Base-by-base conservation (phyloP, 1,140 invertebrate genomes). In the Caenorhabditis latens region DNA sequence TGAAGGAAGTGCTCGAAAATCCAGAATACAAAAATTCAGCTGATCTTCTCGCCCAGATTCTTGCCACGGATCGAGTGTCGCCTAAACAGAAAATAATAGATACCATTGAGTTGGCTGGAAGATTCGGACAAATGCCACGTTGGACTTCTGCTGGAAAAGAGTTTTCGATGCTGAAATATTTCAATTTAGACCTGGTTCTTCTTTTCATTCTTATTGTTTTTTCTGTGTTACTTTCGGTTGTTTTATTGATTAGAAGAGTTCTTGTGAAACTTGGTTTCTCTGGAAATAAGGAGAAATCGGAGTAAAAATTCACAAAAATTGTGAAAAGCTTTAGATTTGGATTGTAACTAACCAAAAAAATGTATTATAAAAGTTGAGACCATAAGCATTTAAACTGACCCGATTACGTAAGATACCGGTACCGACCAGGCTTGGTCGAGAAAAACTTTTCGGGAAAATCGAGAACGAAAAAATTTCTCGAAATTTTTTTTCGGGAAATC, bases 1-100 rank as follows among this genome's bases (percentile, higher is more conserved):
- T 79, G 19, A 79, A 79, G 50, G 71, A 79, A 79, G 71, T 79
- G n/a, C 71, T 79, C 71, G 71, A 79, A 13, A 79, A 79, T 79
- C 71, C 71, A 42, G 71, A 79, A 79, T 79, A 79, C 71, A 79
- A 79, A 24, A 79, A 50, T 11, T 79, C 71, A 24, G 71, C 71
- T 1, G 71, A 79, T 24, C 46, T 79, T 48, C 21, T 79, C 7
- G 71, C 71, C 6, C 43, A 13, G n/a, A 79, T 79, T 50, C 21
- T 79, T 16, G 71, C 71, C 5, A 53, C 46, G 6, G 71, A 79
- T 7, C n/a, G 71, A 24, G 32, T 79, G 13, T 79, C 71, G 2
- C 46, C 71, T 5, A 13, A 40, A 24, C 71, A 79, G 19, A 79
- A 79, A 24, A 79, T 79, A 11, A 24, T 79, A 2, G 71, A 79